Conservation (phyloP, 2,113 vertebrate species). For the Corapipo altera region DNA sequence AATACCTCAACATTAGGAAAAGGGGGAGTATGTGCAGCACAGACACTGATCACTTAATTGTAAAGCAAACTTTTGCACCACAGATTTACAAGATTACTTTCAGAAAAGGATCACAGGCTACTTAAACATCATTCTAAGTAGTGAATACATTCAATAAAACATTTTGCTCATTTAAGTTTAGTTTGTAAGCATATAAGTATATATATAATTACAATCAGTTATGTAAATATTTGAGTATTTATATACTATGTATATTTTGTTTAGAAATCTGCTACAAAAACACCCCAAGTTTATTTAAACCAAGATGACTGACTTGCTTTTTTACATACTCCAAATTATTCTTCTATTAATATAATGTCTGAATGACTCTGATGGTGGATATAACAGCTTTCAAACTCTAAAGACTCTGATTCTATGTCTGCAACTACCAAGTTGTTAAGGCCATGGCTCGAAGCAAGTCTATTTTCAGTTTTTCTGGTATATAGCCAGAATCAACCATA, state of each 20-base stretch:
- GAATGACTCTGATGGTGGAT: background rate
- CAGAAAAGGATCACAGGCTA: background rate
- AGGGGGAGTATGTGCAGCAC: background rate
- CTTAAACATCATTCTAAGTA: background rate
- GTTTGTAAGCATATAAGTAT: background rate
- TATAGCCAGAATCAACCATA: background rate
- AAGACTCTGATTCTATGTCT: background rate
- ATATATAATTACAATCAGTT: background rate
- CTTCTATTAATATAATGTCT: background rate
- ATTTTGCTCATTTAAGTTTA: background rate
- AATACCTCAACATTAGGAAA: background rate
- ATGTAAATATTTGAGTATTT: background rate
- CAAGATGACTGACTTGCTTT: background rate
- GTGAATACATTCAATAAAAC: background rate
- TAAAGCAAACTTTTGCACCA: background rate
- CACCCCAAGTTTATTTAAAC: background rate
- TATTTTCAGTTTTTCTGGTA: conserved; percentile 20
- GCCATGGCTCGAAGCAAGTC: background rate
- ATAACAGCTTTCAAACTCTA: background rate
- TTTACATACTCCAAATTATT: background rate
- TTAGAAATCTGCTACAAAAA: background rate
- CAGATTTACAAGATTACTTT: background rate
- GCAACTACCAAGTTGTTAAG: background rate
- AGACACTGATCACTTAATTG: background rate
- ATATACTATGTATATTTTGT: background rate